A percentile compares a stretch with the other conserved stretches of the same genome.
phyloP scores from a whole-genome alignment of 2,888 invertebrate species.

The Caenorhabditis sp. region DNA sequence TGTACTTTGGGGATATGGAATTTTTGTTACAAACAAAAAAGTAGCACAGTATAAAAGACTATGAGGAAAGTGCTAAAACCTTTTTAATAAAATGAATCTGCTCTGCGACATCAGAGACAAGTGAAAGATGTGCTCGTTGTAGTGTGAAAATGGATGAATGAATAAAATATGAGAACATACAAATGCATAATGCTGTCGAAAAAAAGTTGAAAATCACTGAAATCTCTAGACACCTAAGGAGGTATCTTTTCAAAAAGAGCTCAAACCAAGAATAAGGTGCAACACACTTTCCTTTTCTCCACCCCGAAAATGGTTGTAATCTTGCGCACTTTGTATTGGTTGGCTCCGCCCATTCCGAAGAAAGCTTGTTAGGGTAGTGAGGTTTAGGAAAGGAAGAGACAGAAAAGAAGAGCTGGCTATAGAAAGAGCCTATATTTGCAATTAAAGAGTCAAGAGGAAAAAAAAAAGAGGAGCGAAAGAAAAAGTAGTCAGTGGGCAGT shows the following conservation, averaged over 20 bases:
- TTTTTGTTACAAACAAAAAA: no score
- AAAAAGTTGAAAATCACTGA: neutral
- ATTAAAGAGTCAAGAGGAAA: neutral
- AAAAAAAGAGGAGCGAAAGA: neutral
- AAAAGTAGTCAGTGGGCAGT: neutral
- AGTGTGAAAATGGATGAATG: constrained; percentile 38
- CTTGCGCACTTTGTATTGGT: constrained; percentile 30
- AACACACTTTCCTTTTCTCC: constrained; percentile 12
- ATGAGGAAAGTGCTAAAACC: no score
- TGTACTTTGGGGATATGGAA: no score
- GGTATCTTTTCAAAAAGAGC: neutral
- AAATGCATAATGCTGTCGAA: neutral
- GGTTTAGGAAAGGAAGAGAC: constrained; percentile 18
- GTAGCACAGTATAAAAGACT: no score
- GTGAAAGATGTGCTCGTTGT: constrained; percentile 24
- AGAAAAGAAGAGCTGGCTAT: constrained; percentile 12
- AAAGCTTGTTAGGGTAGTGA: neutral
- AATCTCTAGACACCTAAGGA: no score
- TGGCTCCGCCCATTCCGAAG: constrained; percentile 20
- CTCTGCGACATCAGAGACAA: neutral
- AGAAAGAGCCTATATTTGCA: neutral
- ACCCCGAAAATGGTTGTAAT: constrained; percentile 23
- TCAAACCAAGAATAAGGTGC: neutral
- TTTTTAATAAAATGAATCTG: neutral
- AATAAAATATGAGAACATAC: constrained; percentile 32